Evolutionary conservation across 2,797 vertebrate genomes (phyloP).

Genomic region (Channallabes apus): DNA sequence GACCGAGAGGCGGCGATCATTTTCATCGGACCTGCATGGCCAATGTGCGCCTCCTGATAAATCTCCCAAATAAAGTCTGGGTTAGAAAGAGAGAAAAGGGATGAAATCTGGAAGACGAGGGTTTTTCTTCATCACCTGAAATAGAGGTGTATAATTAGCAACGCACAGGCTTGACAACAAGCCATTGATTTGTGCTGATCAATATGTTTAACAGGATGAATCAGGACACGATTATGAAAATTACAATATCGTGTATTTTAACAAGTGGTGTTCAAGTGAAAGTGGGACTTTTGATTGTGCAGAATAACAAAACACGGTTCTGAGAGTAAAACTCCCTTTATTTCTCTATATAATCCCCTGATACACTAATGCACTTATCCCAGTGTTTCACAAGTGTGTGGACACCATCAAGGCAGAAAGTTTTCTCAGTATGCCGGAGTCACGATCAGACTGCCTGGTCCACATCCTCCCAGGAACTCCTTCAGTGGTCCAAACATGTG

Average conservation of each 20-base stretch:
- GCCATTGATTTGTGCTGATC: conserved; percentile 34
- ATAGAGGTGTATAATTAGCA: conserved; percentile 50
- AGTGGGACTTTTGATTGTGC: no score
- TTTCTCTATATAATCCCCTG: no score
- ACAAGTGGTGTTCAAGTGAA: background rate
- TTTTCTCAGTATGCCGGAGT: no score
- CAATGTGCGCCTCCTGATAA: background rate
- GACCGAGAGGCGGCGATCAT: conserved; percentile 28
- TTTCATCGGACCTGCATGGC: background rate
- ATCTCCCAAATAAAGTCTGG: conserved; percentile 30
- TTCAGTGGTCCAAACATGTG: no score
- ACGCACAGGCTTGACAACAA: conserved; percentile 13
- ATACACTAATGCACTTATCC: no score
- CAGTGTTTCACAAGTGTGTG: no score
- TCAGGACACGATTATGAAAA: conserved; percentile 24
- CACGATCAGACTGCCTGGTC: no score
- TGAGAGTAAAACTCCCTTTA: no score
- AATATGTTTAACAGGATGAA: conserved; percentile 27
- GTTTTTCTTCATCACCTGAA: background rate
- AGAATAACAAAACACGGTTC: no score
- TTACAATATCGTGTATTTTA: conserved; percentile 29
- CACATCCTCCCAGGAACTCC: no score
- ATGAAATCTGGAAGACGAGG: no score
- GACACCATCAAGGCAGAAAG: no score
- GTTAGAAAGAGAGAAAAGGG: conserved; percentile 12